These are phyloP conservation scores for Arrhopalites spinosus DNA, from an alignment of 2,888 invertebrate species.

Conservation along the genomic window DNA sequence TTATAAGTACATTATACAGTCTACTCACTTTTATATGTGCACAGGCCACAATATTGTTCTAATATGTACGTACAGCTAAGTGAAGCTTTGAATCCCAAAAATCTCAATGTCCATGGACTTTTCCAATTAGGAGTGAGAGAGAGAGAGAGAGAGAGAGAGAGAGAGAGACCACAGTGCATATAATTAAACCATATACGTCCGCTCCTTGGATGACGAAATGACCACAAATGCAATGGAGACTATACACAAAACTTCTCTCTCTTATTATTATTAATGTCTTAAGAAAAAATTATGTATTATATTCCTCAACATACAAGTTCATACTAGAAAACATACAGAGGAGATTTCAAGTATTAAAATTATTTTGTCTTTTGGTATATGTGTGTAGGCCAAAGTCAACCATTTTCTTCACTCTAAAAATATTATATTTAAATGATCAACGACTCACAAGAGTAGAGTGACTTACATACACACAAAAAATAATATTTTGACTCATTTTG, in stretches of 20 bases:
- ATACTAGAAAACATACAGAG: not conserved
- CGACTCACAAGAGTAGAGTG: too few species aligned
- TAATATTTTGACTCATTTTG: not conserved
- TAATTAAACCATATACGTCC: constrained; percentile 42
- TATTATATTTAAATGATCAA: not conserved
- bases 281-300: not conserved
- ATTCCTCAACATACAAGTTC: not conserved
- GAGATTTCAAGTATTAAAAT: constrained; percentile 4
- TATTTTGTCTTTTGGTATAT: not conserved
- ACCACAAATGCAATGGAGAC: constrained; percentile 5
- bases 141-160: not conserved
- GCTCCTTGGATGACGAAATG: constrained; percentile 36
- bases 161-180: constrained; percentile 29
- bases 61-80: too few species aligned
- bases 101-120: constrained; percentile 38
- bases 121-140: constrained; percentile 41
- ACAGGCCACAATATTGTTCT: constrained; percentile 9
- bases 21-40: not conserved
- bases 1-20: not conserved
- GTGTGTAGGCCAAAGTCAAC: constrained; percentile 11
- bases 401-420: not conserved
- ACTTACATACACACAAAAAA: not conserved
- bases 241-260: not conserved
- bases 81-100: not conserved
- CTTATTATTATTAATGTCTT: not conserved